Evolutionary conservation across 2,888 invertebrate species (phyloP), one percentile per base, ranked within the genome.

Genomic region (Eucera pruinosa): DNA sequence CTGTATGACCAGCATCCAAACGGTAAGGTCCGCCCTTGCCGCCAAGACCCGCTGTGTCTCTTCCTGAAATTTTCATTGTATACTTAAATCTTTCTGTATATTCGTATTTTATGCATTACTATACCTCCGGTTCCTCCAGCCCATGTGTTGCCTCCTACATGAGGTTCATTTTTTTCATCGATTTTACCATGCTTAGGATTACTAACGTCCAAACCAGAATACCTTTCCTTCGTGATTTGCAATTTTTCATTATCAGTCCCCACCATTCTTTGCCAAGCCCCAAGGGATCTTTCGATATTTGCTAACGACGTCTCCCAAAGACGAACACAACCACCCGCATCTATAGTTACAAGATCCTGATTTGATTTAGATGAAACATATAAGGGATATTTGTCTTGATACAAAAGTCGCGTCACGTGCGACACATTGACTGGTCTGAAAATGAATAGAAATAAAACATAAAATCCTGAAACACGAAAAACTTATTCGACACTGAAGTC

Each of bases 91-190:
- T 4, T 27, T 9, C 2, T 11, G 30, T 3, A 39, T 41, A 23
- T 18, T 48, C 33, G 13, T 43, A 30, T 36, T 25, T 41, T 30
- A 58, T 25, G 5, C 20, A 50, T 20, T 41, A 27, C 13, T 69
- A 23, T 81, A 25, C 98, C 98, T 41, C 98, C 98, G 11, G 96
- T 97, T 61, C 98, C 98, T 36, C 98, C 98, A 54, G 98, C 98
- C 98, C 99, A 99, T 0, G 96, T 97, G 90, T 98, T 98, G 0
- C 99, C 99, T 36, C 99, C 99, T 48, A 98, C 97, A 93, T 99
- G 99, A 0, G 98, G 98, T 52, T 96, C 95, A 89, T 97, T 97
- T 15, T 96, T 96, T 0, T 96, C 95, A 92, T 98, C 98, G 18
- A 96, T 95, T 92, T 98, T 98, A 1, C 99, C 99, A 91, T 97